Evolutionary conservation across 2,797 vertebrate species (phyloP).

Genomic region (Poeciliopsis presidionis): DNA sequence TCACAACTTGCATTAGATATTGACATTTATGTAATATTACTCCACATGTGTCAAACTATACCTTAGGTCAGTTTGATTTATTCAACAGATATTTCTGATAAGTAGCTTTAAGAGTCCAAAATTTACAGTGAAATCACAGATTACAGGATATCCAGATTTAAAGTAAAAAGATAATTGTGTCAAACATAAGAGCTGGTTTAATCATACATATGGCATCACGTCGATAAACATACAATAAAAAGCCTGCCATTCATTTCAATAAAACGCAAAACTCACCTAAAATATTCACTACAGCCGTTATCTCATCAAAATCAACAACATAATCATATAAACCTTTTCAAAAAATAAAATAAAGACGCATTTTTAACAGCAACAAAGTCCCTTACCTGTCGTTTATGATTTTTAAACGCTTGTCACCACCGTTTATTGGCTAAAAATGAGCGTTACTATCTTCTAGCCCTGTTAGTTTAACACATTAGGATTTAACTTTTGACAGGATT

Average conservation of each 20-base stretch:
- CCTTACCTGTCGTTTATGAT: neutral
- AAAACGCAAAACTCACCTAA: neutral
- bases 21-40: neutral
- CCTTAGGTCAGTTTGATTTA: neutral
- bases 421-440: neutral
- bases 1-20: neutral
- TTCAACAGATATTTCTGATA: neutral
- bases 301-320: too few species aligned
- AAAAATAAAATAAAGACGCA: neutral
- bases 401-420: neutral
- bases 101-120: neutral
- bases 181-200: neutral
- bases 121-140: neutral
- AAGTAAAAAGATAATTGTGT: constrained; percentile 36
- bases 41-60: neutral
- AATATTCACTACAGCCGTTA: neutral
- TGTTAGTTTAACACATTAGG: neutral
- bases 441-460: neutral
- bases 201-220: neutral
- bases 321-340: neutral
- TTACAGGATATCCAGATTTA: constrained; percentile 35
- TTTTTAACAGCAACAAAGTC: neutral
- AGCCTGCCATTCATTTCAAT: neutral
- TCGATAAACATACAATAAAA: neutral
- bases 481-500: neutral